Evolutionary conservation across 2,888 invertebrate genomes (phyloP).

Genomic region (Rhagium mordax): DNA sequence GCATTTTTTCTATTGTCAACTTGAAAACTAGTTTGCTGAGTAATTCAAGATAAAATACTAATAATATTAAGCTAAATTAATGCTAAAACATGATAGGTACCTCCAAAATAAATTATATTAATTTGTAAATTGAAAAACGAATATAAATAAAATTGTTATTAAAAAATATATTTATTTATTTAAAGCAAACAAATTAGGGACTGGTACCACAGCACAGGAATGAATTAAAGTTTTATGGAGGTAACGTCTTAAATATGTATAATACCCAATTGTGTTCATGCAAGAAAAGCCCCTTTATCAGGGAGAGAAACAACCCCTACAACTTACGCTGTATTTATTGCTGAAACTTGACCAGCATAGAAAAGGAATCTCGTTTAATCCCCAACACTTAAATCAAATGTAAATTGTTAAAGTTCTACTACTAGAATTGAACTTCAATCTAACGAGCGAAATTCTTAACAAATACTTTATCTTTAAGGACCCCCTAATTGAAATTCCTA

Average conservation of each 20-base stretch:
- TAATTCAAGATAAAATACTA: too few relatives aligned
- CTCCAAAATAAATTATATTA: too few relatives aligned
- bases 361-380: conserved; percentile 59
- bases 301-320: conserved; percentile 42
- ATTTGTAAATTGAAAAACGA: too few relatives aligned
- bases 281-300: conserved; percentile 44
- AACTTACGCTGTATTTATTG: conserved; percentile 58
- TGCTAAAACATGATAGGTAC: too few relatives aligned
- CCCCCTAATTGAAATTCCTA: conserved; percentile 54
- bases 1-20: too few relatives aligned
- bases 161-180: too few relatives aligned
- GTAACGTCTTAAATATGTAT: conserved; percentile 35
- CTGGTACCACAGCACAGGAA: too few relatives aligned
- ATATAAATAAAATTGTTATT: too few relatives aligned
- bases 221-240: neutral
- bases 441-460: conserved; percentile 22
- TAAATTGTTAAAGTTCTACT: conserved; percentile 52
- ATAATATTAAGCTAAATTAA: too few relatives aligned
- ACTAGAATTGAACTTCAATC: conserved; percentile 11
- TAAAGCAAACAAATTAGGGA: too few relatives aligned
- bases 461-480: conserved; percentile 30
- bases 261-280: conserved; percentile 48
- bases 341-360: conserved; percentile 61
- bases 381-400: conserved; percentile 50
- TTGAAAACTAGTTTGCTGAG: too few relatives aligned